Conservation (phyloP, 2,113 vertebrate genomes). For the Montifringilla adamsi region DNA sequence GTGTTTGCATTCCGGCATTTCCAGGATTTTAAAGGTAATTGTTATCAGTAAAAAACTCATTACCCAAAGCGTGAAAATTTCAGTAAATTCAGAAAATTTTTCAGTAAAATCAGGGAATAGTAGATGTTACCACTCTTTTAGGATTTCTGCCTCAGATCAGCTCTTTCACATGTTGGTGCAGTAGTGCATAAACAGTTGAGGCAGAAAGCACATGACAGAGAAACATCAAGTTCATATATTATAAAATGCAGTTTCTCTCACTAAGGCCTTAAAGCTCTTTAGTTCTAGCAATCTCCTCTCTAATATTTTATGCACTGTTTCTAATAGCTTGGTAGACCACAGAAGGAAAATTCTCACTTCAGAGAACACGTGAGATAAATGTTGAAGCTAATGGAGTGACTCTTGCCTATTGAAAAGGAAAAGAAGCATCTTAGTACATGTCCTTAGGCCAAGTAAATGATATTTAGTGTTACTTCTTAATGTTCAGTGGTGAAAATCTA, state of each 20-base stretch:
- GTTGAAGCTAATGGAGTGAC: slow-evolving; percentile 48
- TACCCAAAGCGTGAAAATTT: neutral
- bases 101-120: neutral
- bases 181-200: neutral
- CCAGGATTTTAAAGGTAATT: neutral
- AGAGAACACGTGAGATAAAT: slow-evolving; percentile 29
- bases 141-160: neutral
- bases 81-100: neutral
- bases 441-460: neutral
- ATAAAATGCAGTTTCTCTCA: neutral
- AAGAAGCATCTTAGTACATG: slow-evolving; percentile 2
- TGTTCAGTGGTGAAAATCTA: neutral
- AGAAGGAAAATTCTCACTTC: slow-evolving; percentile 40
- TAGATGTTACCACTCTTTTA: neutral
- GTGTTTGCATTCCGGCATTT: neutral
- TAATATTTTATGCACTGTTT: slow-evolving; percentile 5
- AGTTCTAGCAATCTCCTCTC: neutral
- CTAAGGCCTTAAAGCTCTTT: neutral
- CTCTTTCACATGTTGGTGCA: neutral
- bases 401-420: slow-evolving; percentile 21
- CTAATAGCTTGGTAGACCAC: slow-evolving; percentile 26
- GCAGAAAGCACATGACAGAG: neutral
- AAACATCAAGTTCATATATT: neutral
- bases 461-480: neutral
- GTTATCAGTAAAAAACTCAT: neutral